Evolutionary conservation across 2,888 invertebrate genomes (phyloP).

Genomic region (Cosmia trapezina): DNA sequence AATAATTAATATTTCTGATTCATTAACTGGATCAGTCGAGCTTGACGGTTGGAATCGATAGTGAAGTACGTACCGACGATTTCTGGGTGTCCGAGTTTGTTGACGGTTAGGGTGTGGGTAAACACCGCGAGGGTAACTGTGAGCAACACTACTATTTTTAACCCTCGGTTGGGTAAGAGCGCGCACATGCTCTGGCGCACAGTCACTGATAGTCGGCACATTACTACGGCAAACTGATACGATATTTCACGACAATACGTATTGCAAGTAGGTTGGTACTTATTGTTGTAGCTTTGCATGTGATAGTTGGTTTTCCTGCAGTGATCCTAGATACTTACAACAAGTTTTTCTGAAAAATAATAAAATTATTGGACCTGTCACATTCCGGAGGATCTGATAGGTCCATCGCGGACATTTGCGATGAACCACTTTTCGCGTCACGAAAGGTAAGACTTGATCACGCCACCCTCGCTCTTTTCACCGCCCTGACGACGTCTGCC

Average conservation of each 20-base stretch:
- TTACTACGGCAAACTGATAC: slow-evolving; percentile 50
- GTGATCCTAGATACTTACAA: background rate
- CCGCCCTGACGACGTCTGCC: no score
- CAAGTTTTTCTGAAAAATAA: background rate
- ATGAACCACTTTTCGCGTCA: no score
- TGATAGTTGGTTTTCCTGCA: background rate
- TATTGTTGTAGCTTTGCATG: slow-evolving; percentile 3
- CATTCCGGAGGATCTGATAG: background rate
- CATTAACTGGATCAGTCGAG: slow-evolving; percentile 42
- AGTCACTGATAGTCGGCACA: slow-evolving; percentile 42
- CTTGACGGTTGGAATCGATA: slow-evolving; percentile 41
- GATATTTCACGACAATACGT: slow-evolving; percentile 34
- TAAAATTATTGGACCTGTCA: background rate
- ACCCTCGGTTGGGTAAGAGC: slow-evolving; percentile 27
- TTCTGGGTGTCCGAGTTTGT: slow-evolving; percentile 17
- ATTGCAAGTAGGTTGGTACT: background rate
- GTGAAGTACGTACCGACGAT: slow-evolving; percentile 42
- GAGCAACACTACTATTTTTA: slow-evolving; percentile 28
- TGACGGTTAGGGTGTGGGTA: slow-evolving; percentile 26
- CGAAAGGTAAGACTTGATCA: no score
- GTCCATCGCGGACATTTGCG: no score
- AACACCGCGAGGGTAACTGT: slow-evolving; percentile 8
- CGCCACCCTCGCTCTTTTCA: no score
- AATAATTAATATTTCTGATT: slow-evolving; percentile 39
- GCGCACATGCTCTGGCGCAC: slow-evolving; percentile 27